Evolutionary conservation across 2,113 vertebrate species (phyloP).

Genomic region (Poecile atricapillus): DNA sequence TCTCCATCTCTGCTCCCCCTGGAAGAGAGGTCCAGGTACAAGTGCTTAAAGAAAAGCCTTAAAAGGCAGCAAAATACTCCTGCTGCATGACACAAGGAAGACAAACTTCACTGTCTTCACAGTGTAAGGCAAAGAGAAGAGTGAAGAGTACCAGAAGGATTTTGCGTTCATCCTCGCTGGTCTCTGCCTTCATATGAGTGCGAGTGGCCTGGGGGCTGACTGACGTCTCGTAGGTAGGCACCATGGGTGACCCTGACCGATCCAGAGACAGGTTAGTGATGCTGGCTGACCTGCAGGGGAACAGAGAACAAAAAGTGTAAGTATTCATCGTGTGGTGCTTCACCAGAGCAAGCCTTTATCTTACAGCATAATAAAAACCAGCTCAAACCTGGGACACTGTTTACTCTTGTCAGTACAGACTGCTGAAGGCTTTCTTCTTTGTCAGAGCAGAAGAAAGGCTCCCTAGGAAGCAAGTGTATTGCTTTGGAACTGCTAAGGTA

Average conservation of each 20-base stretch:
- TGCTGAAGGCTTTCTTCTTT: background rate
- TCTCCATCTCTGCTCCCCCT: background rate
- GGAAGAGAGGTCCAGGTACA: background rate
- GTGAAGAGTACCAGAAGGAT: conserved; percentile 85
- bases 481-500: background rate
- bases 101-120: background rate
- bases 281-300: conserved; percentile 85
- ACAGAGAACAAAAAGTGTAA: background rate
- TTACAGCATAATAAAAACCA: background rate
- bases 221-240: conserved; percentile 88
- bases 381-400: background rate
- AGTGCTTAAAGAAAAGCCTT: background rate
- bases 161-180: conserved; percentile 93
- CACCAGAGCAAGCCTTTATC: background rate
- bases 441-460: background rate
- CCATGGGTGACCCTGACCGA: conserved; percentile 88
- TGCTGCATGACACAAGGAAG: background rate
- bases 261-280: conserved; percentile 92
- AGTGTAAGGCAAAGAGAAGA: background rate
- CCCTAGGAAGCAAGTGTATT: background rate
- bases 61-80: background rate
- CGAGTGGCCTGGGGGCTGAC: conserved; percentile 90
- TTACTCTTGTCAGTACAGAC: background rate
- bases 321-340: background rate
- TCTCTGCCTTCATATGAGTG: conserved; percentile 82